phyloP scores from a whole-genome alignment of 2,113 vertebrate species.

The Pteruthius melanotis region DNA sequence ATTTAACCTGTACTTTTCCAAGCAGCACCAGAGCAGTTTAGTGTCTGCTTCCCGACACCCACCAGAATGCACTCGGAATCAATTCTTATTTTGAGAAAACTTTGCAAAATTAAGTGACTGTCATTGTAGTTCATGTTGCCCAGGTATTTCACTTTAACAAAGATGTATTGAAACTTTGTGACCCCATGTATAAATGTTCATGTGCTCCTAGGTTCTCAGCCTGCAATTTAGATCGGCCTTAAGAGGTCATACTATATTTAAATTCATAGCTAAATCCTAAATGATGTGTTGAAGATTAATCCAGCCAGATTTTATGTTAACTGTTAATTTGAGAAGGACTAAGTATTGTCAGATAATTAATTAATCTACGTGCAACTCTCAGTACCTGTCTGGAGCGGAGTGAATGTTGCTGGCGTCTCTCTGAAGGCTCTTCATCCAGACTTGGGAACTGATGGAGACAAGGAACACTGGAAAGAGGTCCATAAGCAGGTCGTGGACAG shows the following conservation, averaged over 20 bases:
- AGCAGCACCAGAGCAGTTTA: neutral
- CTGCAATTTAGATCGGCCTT: neutral
- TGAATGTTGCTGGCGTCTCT: slow-evolving; percentile 92
- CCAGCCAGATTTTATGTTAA: neutral
- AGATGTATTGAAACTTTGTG: neutral
- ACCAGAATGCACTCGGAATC: neutral
- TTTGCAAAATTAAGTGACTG: neutral
- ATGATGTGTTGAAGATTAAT: neutral
- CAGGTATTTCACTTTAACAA: neutral
- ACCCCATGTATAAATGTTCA: accelerated
- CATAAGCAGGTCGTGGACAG: slow-evolving; percentile 96
- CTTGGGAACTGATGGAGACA: slow-evolving; percentile 84
- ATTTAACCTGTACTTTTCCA: neutral
- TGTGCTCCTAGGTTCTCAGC: neutral
- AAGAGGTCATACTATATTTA: neutral
- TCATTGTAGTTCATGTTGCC: neutral
- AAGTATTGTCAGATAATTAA: neutral
- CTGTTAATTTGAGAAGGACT: neutral
- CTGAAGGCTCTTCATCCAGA: slow-evolving; percentile 88
- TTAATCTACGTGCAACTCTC: neutral
- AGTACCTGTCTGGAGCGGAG: slow-evolving; percentile 97
- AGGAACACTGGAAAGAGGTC: slow-evolving; percentile 89
- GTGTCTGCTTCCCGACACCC: neutral
- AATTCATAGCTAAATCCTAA: neutral
- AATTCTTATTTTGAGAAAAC: neutral